Base-by-base conservation (phyloP, 2,888 invertebrate genomes). In the Plagiodera versicolora region DNA sequence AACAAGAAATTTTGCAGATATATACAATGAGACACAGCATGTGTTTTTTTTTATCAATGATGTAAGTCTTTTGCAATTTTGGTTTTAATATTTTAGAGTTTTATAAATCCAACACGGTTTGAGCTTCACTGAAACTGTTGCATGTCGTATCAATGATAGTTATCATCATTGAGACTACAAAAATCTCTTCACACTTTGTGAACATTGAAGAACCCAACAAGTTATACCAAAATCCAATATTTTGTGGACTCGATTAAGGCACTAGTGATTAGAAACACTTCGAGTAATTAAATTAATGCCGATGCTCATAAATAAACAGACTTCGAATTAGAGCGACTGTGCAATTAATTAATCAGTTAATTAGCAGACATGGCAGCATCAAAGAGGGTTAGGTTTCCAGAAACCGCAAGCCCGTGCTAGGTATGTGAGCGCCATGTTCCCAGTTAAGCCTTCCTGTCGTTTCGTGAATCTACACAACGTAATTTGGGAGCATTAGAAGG, bases 331-430 rank as follows among this genome's bases (percentile, higher is more conserved):
- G 75, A 77, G 75, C 74, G 77, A 77, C 76, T 77, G 76, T 75
- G 79, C 79, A 77, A 79, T 79, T 80, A 80, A 79, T 79, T 79
- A 80, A 80, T 79, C 78, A 80, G 76, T 70, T 79, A 79, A 80
- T 80, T 79, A 79, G 76, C 74, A 75, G 77, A 74, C 77, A 74
- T 74, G 74, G 72, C 71, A 67, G 77, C 79, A 78, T 79, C 79
- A 79, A 79, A 79, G 78, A 69, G 69, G 60, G 56, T 61, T 58
- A 62, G 65, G 68, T 67, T 67, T 57, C 55, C 58, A 58, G 56
- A 63, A 66, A 67, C 67, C 67, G 51, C 67, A 63, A 24, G 60
- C 30, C 39, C 30, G 32, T 54, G 54, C 11, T 24, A 24, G 24
- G 56, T 47, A 54, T 56, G 52, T 35, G 52, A 60, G 54, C 56